Base-by-base conservation (phyloP, 2,888 invertebrate species). In the Helicoverpa assulta region DNA sequence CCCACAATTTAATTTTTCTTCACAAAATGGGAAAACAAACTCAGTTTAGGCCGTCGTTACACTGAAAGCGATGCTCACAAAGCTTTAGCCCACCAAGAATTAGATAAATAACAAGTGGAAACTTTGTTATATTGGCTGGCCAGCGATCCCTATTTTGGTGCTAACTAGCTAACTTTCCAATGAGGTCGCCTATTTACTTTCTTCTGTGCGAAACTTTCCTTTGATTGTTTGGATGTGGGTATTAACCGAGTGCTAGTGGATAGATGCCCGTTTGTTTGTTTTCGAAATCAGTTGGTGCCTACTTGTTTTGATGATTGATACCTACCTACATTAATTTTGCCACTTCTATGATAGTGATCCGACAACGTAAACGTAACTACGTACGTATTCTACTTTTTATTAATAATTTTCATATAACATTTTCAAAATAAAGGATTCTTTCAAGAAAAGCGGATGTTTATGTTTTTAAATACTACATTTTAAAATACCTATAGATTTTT, bases 151-250 rank as follows among this genome's bases (percentile, higher is more conserved):
- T 86, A 90, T 91, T 89, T 86, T 73, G 85, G 85, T 84, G 85
- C 85, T 90, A 89, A 91, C 91, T 89, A 88, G 88, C 88, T 79
- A 90, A 91, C 91, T 91, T 88, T 80, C 83, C 87, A 85, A 85
- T 89, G 83, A 84, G 84, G 69, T 66, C 72, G 84, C 83, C 85
- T 91, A 90, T 91, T 90, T 90, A 89, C 88, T 88, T 92, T 91
- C 92, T 92, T 92, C 91, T 90, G 91, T 89, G 79, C 61, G 67
- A 88, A 90, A 88, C 86, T 88, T 89, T 83, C 79, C 80, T 86
- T 82, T 87, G 86, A 82, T 87, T 86, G 86, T 78, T 82, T 52
- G 72, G 82, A 79, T 79, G 79, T 78, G 77, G 73, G 61, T 72
- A 81, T 81, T 82, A 76, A 76, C 66, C 70, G 67, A 75, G 75